Conservation (phyloP, 2,113 vertebrate species). For the Spermophilus dauricus region DNA sequence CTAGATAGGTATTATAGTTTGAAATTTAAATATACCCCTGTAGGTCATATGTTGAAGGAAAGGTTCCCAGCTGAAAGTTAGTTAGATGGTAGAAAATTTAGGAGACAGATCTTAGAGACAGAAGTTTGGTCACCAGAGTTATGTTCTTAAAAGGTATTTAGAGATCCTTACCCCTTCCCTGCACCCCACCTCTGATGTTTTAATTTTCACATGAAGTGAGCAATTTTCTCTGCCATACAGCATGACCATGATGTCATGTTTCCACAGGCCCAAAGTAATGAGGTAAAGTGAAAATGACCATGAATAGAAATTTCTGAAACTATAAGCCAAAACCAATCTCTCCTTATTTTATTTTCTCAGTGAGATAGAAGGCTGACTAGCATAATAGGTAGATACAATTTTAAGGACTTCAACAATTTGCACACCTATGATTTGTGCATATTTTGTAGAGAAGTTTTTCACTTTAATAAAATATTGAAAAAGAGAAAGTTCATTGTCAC, state of each 20-base stretch:
- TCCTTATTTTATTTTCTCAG: not conserved
- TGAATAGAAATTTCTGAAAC: not conserved
- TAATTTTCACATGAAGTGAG: not conserved
- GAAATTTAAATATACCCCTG: not conserved
- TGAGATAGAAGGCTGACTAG: too few relatives aligned
- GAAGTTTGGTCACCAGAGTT: too few relatives aligned
- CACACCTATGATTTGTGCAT: not conserved
- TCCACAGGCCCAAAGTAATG: not conserved
- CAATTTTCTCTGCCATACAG: too few relatives aligned
- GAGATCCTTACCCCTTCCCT: not conserved
- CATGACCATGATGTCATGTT: not conserved
- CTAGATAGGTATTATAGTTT: not conserved
- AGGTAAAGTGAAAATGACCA: not conserved
- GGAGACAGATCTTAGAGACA: too few relatives aligned
- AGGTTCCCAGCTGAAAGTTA: too few relatives aligned
- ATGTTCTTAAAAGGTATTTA: not conserved
- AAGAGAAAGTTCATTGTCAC: not conserved
- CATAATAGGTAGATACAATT: not conserved
- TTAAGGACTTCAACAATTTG: not conserved
- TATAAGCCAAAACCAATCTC: not conserved
- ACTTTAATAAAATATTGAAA: not conserved
- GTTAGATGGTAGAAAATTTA: too few relatives aligned
- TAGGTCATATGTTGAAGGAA: too few relatives aligned
- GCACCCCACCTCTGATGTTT: not conserved
- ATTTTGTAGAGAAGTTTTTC: not conserved